Percentiles rank a stretch among this genome's conserved stretches.
phyloP scores from a whole-genome alignment of 1,140 invertebrate species.

The Cotesia glomerata region DNA sequence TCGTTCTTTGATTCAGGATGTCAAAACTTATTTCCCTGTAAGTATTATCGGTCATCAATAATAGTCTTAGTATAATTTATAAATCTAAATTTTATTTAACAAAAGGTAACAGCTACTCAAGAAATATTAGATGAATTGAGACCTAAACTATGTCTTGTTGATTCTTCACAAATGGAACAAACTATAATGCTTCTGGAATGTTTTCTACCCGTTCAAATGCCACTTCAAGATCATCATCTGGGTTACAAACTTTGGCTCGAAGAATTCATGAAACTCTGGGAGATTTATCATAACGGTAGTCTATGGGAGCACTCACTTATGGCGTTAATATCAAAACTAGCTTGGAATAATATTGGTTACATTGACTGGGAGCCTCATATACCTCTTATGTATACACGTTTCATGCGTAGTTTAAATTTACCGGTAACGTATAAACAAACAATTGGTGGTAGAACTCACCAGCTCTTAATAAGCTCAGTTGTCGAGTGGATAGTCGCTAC shows the following conservation, averaged over 20 bases:
- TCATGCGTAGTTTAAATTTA: constrained; percentile 78
- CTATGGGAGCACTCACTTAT: constrained; percentile 77
- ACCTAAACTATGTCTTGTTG: constrained; percentile 78
- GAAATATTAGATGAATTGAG: constrained; percentile 88
- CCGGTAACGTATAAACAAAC: constrained; percentile 78
- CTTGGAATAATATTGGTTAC: constrained; percentile 79
- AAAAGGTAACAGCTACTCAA: constrained; percentile 70
- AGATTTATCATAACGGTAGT: constrained; percentile 73
- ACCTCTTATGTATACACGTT: constrained; percentile 81
- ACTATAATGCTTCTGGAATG: constrained; percentile 72
- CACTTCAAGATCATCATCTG: constrained; percentile 68
- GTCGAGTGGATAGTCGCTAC: constrained; percentile 61
- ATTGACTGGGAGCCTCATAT: constrained; percentile 88
- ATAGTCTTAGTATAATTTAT: not conserved
- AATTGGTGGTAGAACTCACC: constrained; percentile 52
- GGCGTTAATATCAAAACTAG: constrained; percentile 75
- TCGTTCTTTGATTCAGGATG: constrained; percentile 41
- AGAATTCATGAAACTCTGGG: constrained; percentile 82
- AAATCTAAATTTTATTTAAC: constrained; percentile 29
- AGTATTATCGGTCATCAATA: constrained; percentile 32
- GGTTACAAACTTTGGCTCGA: constrained; percentile 84
- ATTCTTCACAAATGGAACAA: constrained; percentile 64
- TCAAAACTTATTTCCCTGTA: constrained; percentile 59
- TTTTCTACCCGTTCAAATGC: constrained; percentile 79
- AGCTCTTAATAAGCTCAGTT: constrained; percentile 68